phyloP scores from a whole-genome alignment of 2,797 vertebrate species.

The Leucoraja ocellata region DNA sequence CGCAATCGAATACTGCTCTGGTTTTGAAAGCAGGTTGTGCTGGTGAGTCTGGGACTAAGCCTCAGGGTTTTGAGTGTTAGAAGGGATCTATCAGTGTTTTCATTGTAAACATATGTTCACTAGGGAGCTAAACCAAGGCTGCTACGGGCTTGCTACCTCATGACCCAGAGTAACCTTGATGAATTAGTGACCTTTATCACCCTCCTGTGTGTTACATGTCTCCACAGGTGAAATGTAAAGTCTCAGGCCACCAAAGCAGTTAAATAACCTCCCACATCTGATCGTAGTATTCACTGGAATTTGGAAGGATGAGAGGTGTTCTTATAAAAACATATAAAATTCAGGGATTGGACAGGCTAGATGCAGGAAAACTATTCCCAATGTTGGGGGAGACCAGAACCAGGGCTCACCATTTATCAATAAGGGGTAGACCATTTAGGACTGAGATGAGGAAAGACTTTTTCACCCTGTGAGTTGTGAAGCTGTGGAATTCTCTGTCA shows the following conservation, averaged over 20 bases:
- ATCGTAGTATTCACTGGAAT: no score
- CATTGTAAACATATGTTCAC: slow-evolving; percentile 24
- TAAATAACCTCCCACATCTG: neutral
- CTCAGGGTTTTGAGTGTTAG: neutral
- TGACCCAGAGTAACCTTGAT: neutral
- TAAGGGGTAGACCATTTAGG: no score
- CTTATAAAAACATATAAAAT: no score
- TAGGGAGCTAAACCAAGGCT: neutral
- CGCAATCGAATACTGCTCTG: neutral
- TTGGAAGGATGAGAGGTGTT: no score
- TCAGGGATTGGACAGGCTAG: no score
- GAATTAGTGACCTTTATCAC: neutral
- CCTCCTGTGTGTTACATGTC: slow-evolving; percentile 29
- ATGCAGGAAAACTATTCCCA: no score
- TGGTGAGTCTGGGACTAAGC: neutral
- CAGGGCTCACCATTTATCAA: no score
- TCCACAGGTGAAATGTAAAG: neutral
- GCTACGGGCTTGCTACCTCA: neutral
- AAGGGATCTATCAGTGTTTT: slow-evolving; percentile 22
- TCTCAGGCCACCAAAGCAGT: slow-evolving; percentile 1
- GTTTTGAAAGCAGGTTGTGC: neutral
- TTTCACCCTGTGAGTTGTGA: no score
- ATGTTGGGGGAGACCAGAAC: no score
- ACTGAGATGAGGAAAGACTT: no score
- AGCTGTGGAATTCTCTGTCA: no score